Evolutionary conservation across 2,113 vertebrate genomes (phyloP), one percentile per base, ranked within the genome.

Genomic region (Saccopteryx bilineata): DNA sequence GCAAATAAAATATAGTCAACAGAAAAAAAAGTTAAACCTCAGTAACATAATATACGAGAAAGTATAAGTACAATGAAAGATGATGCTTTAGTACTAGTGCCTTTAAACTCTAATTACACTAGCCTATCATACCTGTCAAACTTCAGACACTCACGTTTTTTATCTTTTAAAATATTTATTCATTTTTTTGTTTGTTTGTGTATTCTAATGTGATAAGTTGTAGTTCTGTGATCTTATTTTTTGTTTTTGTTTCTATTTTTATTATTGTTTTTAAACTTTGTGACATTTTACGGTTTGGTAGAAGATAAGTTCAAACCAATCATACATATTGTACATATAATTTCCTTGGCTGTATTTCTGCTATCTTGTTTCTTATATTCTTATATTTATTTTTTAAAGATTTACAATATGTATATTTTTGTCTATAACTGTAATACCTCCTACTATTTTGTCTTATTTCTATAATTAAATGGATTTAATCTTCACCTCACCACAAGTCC

Each of bases 311-410:
- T 48, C n/a, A 79, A 63, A 33, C 46, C 18, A 74, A 50, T n/a
- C 33, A 52, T 48, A 58, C 26, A 7, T 39, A 61, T 8, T 60
- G 5, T 12, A 9, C 26, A 66, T 74, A 5, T 86, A 19, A n/a
- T 66, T 84, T 71, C 15, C 33, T 71, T 74, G 28, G 2, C 15
- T 85, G 23, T 58, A 11, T 58, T 90, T 72, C 24, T 79, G 18
- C 68, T 24, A 24, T 54, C 5, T 33, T 85, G 12, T 52, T 89
- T 58, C 72, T 85, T 24, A 84, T 11, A 26, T 50, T 69, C 48
- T 87, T 61, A 69, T 72, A 72, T 85, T 52, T 28, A 13, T 3
- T 80, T 93, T 72, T 56, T 63, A 79, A 89, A 84, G 46, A 89
- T 71, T 65, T 65, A 24, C 8, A 72, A 26, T 58, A 71, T 92